Conservation (phyloP, 30 jellyfish, hydroid and myxozoan species). For the Aurelia coerulea region DNA sequence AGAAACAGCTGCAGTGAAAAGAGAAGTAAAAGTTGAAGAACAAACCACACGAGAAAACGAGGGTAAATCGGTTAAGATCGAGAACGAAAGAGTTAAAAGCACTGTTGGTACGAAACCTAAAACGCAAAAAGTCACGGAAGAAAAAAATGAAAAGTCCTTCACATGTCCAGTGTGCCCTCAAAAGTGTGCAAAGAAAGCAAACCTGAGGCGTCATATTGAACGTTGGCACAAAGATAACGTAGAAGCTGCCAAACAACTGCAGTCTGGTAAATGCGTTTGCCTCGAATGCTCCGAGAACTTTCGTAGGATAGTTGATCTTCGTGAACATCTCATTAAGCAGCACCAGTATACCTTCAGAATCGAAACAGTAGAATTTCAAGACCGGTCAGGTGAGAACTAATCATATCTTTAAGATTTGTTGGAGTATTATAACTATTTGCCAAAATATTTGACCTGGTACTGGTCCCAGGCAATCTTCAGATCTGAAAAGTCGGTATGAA, state of each 20-base stretch:
- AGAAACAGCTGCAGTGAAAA: no score
- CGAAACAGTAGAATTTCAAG: neutral
- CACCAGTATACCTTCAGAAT: neutral
- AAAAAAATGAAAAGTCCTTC: neutral
- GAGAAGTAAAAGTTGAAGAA: neutral
- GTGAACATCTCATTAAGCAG: neutral
- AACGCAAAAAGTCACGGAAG: no score
- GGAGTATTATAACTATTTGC: no score
- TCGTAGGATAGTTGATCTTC: neutral
- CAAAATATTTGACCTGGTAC: no score
- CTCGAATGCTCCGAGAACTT: neutral
- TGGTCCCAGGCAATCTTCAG: no score
- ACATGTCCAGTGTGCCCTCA: neutral
- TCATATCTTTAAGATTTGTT: no score
- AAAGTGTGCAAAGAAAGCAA: neutral
- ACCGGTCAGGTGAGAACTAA: neutral
- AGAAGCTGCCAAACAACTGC: no score
- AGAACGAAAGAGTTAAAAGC: no score
- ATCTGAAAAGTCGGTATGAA: no score
- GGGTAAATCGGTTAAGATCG: no score
- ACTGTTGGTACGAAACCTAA: no score
- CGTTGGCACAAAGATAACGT: no score
- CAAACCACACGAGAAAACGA: neutral
- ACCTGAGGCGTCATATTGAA: neutral
- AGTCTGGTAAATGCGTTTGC: neutral